phyloP scores from a whole-genome alignment of 1,140 invertebrate genomes.

The Drosophila jambulina region DNA sequence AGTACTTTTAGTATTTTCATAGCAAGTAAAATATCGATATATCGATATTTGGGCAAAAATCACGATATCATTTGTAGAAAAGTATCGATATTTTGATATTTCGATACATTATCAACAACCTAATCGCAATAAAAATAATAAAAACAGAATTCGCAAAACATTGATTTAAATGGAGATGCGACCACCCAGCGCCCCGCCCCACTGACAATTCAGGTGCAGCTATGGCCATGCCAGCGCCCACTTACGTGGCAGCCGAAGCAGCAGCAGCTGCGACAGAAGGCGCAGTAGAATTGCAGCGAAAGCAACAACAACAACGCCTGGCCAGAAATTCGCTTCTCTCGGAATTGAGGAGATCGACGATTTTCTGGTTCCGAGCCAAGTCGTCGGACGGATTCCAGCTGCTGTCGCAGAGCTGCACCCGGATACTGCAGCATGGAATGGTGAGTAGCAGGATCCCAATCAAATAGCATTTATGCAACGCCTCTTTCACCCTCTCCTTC shows the following conservation, averaged over 20 bases:
- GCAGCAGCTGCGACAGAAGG: neutral
- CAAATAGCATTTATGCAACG: constrained; percentile 21
- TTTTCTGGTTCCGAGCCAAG: constrained; percentile 61
- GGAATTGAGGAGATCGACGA: constrained; percentile 49
- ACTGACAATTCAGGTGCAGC: constrained; percentile 10
- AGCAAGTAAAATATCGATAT: no score
- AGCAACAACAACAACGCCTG: constrained; percentile 53
- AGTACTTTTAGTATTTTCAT: no score
- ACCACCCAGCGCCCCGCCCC: constrained; percentile 12
- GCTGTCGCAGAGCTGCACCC: constrained; percentile 48
- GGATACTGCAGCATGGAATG: constrained; percentile 66
- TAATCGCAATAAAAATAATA: constrained; percentile 15
- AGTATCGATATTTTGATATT: no score
- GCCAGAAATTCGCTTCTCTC: constrained; percentile 32
- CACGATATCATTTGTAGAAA: no score
- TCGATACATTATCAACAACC: no score
- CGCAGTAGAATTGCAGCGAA: constrained; percentile 14
- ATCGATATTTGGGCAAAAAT: no score
- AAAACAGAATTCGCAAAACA: constrained; percentile 23
- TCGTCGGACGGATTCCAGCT: constrained; percentile 45
- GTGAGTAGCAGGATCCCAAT: constrained; percentile 1
- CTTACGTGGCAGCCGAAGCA: neutral
- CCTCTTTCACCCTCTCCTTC: constrained; percentile 6
- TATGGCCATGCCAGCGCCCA: constrained; percentile 20
- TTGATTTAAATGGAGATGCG: constrained; percentile 20